These are phyloP conservation scores for Pocillopora damicornis DNA, from an alignment of 64 coral and sea anemone genomes.

Conservation along the genomic window DNA sequence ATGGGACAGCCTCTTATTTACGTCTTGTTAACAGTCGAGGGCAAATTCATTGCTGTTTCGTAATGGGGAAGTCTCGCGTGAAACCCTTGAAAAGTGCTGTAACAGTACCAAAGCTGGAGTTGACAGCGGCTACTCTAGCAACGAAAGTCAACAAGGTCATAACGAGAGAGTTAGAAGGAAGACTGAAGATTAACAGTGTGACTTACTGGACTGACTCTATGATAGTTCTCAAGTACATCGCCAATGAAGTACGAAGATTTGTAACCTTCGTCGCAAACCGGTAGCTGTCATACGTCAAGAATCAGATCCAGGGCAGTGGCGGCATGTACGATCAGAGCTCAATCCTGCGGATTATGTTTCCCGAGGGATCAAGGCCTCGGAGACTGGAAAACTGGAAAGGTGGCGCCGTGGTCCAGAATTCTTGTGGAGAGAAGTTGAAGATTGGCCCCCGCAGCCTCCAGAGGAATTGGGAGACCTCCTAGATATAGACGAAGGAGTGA, in stretches of 20 bases:
- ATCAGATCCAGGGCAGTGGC: constrained; percentile 56
- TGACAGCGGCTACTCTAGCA: constrained; percentile 63
- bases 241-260: constrained; percentile 42
- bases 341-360: constrained; percentile 66
- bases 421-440: constrained; percentile 38
- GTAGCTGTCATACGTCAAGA: constrained; percentile 42
- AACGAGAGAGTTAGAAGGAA: constrained; percentile 40
- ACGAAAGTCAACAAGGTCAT: constrained; percentile 33
- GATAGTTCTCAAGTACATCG: constrained; percentile 48
- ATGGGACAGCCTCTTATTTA: constrained; percentile 58
- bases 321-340: constrained; percentile 33
- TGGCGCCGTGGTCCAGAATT: constrained; percentile 51
- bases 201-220: constrained; percentile 52
- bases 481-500: constrained; percentile 32
- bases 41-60: constrained; percentile 16
- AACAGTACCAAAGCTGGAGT: constrained; percentile 58
- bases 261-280: constrained; percentile 54
- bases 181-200: constrained; percentile 36
- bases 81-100: constrained; percentile 43
- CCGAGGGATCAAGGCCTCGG: constrained; percentile 40
- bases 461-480: neutral
- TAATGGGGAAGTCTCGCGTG: constrained; percentile 57
- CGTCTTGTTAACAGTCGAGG: constrained; percentile 27
- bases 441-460: constrained; percentile 57
- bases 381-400: constrained; percentile 31